These are phyloP conservation scores for Galeruca laticollis DNA, from an alignment of 2,888 invertebrate species.

Conservation along the genomic window DNA sequence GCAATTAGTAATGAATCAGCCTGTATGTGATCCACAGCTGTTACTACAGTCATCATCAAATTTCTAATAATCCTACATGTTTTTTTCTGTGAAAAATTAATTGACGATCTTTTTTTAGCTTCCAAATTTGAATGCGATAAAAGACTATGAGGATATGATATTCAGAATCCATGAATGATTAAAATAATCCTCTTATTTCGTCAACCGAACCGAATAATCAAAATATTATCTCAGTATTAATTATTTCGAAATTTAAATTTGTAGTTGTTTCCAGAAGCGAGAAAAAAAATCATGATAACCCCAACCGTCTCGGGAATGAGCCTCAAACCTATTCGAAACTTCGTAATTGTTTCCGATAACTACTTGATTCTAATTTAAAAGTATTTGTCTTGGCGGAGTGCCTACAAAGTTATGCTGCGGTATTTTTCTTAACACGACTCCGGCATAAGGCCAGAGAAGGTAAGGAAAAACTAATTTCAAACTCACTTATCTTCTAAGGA, in stretches of 20 bases:
- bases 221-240: background rate
- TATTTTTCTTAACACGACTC: slow-evolving; percentile 36
- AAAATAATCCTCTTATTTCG: too few relatives aligned
- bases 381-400: slow-evolving; percentile 33
- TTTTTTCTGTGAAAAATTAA: too few relatives aligned
- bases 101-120: too few relatives aligned
- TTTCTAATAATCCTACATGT: too few relatives aligned
- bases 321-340: slow-evolving; percentile 12
- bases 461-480: slow-evolving; percentile 40
- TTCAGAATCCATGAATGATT: too few relatives aligned
- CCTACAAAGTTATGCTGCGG: slow-evolving; percentile 31
- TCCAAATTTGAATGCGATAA: too few relatives aligned
- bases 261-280: background rate
- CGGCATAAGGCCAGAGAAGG: slow-evolving; percentile 32
- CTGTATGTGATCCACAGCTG: too few relatives aligned
- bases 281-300: background rate
- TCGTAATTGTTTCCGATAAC: slow-evolving; percentile 29
- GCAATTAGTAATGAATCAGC: too few relatives aligned
- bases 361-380: slow-evolving; percentile 35
- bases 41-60: too few relatives aligned
- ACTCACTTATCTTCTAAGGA: slow-evolving; percentile 38
- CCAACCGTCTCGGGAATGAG: background rate
- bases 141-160: too few relatives aligned
- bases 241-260: background rate
- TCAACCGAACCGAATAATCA: too few relatives aligned